Base-by-base conservation (phyloP, 2,888 invertebrate species). In the Callyntrura sp. region DNA sequence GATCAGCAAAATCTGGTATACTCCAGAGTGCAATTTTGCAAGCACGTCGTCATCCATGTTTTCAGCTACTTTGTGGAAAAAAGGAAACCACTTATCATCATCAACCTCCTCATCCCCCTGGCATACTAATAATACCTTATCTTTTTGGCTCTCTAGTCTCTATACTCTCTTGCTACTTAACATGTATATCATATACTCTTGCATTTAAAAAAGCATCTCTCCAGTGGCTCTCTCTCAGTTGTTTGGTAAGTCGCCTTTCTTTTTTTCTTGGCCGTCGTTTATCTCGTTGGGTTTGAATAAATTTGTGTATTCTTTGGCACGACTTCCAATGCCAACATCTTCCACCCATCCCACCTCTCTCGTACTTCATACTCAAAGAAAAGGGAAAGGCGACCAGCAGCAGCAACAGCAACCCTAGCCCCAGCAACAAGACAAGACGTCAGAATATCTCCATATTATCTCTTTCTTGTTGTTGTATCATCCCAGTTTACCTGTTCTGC, bases 291-390 rank as follows among this genome's bases (percentile, higher is more conserved):
- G 28, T 68, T 68, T 35, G 43, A 68, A 68, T 35, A 68, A 68
- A 35, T 35, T 28, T 68, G n/a, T 68, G n/a, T 28, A 28, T 25
- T 68, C 17, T 78, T 78, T 78, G 76, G 76, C 76, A 78, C 51
- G 6, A 12, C 23, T 78, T 78, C 76, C 76, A 78, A 78, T 78
- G 76, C 55, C 76, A 78, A 55, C 55, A n/a, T 68, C 9, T 20
- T 60, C 43, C 28, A 35, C 68, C 68, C 43, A 68, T 12, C 68
- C 43, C 35, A 35, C 35, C 35, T 35, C 35, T 35, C 35, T 35
- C 35, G 35, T 6, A 35, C 35, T n/a, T 35, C 35, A 6, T 6
- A 35, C 35, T n/a, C 17, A 9, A 3, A 20, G 23, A 68, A 68
- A 28, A 43, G 28, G 68, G 68, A 68, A 68, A 68, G 68, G 68